Evolutionary conservation across 1,140 invertebrate species (phyloP).

Genomic region (Drosophila nasuta): DNA sequence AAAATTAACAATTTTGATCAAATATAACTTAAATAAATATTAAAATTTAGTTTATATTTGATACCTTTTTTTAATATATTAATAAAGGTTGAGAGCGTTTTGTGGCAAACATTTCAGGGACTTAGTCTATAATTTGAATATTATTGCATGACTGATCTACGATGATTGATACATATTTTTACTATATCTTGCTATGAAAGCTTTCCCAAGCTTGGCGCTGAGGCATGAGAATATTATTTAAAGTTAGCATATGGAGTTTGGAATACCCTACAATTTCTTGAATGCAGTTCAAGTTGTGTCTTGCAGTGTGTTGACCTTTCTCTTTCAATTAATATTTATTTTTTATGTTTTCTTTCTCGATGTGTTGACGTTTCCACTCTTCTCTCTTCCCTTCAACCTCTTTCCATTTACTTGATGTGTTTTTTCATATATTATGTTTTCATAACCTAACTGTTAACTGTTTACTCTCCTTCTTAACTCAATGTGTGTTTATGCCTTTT

Average conservation of each 20-base stretch:
- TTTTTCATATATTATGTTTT: slow-evolving; percentile 39
- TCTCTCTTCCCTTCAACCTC: slow-evolving; percentile 28
- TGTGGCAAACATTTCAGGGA: neutral
- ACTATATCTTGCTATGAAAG: slow-evolving; percentile 3
- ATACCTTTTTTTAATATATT: neutral
- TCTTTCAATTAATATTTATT: slow-evolving; percentile 43
- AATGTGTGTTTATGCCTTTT: slow-evolving; percentile 66
- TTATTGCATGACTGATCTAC: slow-evolving; percentile 47
- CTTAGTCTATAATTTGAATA: slow-evolving; percentile 12
- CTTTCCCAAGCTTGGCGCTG: slow-evolving; percentile 27
- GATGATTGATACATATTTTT: slow-evolving; percentile 26
- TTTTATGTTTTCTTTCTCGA: slow-evolving; percentile 13
- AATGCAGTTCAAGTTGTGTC: slow-evolving; percentile 56
- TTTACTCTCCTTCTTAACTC: slow-evolving; percentile 49
- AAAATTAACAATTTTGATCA: neutral
- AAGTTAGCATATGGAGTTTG: slow-evolving; percentile 8
- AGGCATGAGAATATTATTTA: slow-evolving; percentile 51
- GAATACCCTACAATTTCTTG: slow-evolving; percentile 24
- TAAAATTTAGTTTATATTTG: too few species aligned
- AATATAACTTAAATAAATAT: too few species aligned
- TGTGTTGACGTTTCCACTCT: slow-evolving; percentile 38
- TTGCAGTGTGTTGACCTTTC: slow-evolving; percentile 51
- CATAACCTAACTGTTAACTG: slow-evolving; percentile 65
- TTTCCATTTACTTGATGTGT: slow-evolving; percentile 53
- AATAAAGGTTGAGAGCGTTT: too few species aligned